Evolutionary conservation across 2,797 vertebrate genomes (phyloP).

Genomic region (Sebastes vulpes): DNA sequence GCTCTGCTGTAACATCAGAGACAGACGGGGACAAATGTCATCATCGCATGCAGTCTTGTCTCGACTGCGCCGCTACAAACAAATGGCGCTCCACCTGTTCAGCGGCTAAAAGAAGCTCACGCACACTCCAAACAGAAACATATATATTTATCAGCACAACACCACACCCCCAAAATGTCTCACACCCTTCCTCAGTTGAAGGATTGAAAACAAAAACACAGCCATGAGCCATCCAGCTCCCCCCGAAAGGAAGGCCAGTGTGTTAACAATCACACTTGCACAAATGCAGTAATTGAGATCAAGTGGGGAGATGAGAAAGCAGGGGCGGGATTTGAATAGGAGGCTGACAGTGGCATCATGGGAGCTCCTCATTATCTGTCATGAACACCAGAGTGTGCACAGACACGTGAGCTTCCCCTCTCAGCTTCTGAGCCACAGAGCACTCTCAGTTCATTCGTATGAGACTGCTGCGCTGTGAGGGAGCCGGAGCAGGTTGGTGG

Average conservation of each 20-base stretch:
- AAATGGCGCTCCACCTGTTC: slow-evolving; percentile 67
- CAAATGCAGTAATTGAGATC: slow-evolving; percentile 28
- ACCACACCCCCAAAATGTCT: background rate
- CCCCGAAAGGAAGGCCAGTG: background rate
- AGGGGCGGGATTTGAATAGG: slow-evolving; percentile 21
- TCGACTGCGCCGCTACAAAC: slow-evolving; percentile 34
- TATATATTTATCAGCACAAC: slow-evolving; percentile 1
- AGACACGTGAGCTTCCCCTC: slow-evolving; percentile 63
- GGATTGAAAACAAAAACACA: slow-evolving; percentile 31
- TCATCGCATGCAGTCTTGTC: slow-evolving; percentile 51
- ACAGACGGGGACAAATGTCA: slow-evolving; percentile 73
- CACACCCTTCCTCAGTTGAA: background rate
- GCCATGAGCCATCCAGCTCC: background rate
- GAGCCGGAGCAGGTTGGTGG: background rate
- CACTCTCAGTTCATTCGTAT: slow-evolving; percentile 29
- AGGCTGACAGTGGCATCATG: slow-evolving; percentile 46
- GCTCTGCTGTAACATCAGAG: slow-evolving; percentile 70
- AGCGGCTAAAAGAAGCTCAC: background rate
- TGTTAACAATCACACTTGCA: slow-evolving; percentile 21
- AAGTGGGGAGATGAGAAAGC: slow-evolving; percentile 19
- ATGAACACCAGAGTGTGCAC: slow-evolving; percentile 67
- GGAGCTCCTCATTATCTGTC: slow-evolving; percentile 65
- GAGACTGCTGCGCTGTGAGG: slow-evolving; percentile 15
- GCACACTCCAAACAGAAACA: background rate
- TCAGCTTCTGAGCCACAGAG: slow-evolving; percentile 19